A percentile compares a stretch with the other conserved stretches of the same genome.
Evolutionary conservation across 92 coral and sea anemone species (phyloP).

Genomic region (Phenganax stokvisi): DNA sequence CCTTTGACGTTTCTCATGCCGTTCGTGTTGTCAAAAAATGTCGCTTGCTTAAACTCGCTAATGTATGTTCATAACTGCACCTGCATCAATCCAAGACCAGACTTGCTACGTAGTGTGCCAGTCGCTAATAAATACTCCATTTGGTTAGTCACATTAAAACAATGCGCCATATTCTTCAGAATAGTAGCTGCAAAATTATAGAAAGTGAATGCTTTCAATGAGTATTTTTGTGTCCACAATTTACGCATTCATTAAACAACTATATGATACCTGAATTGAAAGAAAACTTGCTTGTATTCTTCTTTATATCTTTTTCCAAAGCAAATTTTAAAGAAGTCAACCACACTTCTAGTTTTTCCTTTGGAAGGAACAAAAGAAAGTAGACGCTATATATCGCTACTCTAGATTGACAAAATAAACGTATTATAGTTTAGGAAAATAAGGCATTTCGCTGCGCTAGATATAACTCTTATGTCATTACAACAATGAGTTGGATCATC

Average conservation of each 20-base stretch:
- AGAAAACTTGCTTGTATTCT: constrained; percentile 53
- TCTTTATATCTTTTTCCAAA: constrained; percentile 65
- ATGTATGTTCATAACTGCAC: constrained; percentile 26
- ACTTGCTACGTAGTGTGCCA: constrained; percentile 65
- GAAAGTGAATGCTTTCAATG: neutral
- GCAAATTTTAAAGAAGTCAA: constrained; percentile 48
- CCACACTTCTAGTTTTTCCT: constrained; percentile 84
- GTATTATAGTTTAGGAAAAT: too few species aligned
- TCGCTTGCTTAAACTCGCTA: too few species aligned
- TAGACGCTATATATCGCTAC: too few species aligned
- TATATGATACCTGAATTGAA: constrained; percentile 59
- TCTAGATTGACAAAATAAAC: too few species aligned
- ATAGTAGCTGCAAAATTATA: constrained; percentile 50
- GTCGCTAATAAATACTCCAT: constrained; percentile 87
- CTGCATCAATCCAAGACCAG: constrained; percentile 88
- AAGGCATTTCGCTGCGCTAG: too few species aligned
- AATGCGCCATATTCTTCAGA: constrained; percentile 51
- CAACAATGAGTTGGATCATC: too few species aligned
- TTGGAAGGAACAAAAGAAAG: neutral
- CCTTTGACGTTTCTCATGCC: too few species aligned
- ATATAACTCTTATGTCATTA: too few species aligned
- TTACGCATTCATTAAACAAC: neutral
- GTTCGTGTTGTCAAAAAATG: too few species aligned
- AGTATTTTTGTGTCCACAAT: neutral
- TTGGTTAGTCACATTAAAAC: constrained; percentile 66